phyloP scores from a whole-genome alignment of 2,888 invertebrate genomes.

The Rotaria macrura region DNA sequence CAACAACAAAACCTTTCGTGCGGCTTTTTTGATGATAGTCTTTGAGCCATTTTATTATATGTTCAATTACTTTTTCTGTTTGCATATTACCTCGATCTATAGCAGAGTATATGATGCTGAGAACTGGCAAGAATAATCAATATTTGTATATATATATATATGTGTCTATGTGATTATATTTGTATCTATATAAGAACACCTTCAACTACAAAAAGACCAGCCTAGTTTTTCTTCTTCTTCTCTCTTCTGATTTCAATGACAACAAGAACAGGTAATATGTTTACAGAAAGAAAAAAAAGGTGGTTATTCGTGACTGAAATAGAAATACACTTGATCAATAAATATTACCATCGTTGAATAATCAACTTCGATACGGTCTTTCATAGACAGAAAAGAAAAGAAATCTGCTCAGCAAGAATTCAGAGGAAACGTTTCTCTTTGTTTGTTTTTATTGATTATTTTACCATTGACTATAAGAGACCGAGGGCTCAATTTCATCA shows the following conservation, averaged over 20 bases:
- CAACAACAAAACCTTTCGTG: constrained; percentile 1
- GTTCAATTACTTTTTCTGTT: neutral
- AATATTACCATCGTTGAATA: neutral
- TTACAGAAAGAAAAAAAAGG: too few species aligned
- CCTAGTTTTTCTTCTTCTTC: neutral
- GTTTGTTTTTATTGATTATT: too few species aligned
- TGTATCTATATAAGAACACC: too few species aligned
- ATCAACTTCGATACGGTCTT: neutral
- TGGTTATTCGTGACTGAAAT: too few species aligned
- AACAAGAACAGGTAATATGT: neutral
- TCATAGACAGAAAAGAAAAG: neutral
- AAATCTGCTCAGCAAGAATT: neutral
- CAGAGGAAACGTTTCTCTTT: neutral
- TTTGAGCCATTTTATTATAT: neutral
- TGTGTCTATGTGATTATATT: too few species aligned
- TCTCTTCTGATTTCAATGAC: neutral
- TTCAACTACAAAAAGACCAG: neutral
- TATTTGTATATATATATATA: neutral
- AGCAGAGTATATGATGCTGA: neutral
- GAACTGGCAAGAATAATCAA: too few species aligned
- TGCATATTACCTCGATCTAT: neutral
- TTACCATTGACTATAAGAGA: neutral
- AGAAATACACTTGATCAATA: neutral
- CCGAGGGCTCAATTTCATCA: neutral
- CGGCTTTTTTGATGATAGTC: neutral